phyloP scores from a whole-genome alignment of 2,797 vertebrate species.

The Enteromius unitaeniatus region DNA sequence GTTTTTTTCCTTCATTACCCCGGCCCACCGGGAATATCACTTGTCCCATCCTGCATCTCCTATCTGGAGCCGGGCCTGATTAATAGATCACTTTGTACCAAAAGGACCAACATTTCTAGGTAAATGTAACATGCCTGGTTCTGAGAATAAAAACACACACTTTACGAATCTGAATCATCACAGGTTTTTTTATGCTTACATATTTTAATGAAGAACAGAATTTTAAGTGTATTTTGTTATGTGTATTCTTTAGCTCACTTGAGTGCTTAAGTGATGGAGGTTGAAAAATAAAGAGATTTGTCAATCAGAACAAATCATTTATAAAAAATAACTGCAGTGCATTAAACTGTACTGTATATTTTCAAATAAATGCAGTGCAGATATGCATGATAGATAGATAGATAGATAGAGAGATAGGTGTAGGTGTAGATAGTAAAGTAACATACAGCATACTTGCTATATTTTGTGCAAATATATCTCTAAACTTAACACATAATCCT shows the following conservation, averaged over 20 bases:
- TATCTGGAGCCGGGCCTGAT: too few species aligned
- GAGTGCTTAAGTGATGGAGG: not conserved
- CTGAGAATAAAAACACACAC: slow-evolving; percentile 18
- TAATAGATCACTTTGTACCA: slow-evolving; percentile 4
- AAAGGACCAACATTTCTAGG: slow-evolving; percentile 27
- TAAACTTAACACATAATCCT: not conserved
- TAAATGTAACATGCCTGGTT: slow-evolving; percentile 10
- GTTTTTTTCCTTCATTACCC: too few species aligned
- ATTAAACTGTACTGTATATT: not conserved
- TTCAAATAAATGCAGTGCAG: not conserved
- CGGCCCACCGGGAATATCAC: too few species aligned
- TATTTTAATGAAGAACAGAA: not conserved
- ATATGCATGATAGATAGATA: not conserved
- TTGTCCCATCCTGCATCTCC: too few species aligned
- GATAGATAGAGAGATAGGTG: not conserved
- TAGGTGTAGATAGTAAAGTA: too few species aligned
- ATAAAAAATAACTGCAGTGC: slow-evolving; percentile 32
- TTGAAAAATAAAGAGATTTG: not conserved
- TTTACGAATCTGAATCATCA: slow-evolving; percentile 1
- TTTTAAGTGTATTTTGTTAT: not conserved
- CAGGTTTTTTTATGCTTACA: too few species aligned
- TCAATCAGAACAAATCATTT: slow-evolving; percentile 31
- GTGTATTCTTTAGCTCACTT: slow-evolving; percentile 14
- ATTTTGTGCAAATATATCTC: slow-evolving; percentile 10
- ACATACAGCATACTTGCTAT: not conserved